Evolutionary conservation across 2,888 invertebrate genomes (phyloP).

Genomic region (Caenorhabditis angaria): DNA sequence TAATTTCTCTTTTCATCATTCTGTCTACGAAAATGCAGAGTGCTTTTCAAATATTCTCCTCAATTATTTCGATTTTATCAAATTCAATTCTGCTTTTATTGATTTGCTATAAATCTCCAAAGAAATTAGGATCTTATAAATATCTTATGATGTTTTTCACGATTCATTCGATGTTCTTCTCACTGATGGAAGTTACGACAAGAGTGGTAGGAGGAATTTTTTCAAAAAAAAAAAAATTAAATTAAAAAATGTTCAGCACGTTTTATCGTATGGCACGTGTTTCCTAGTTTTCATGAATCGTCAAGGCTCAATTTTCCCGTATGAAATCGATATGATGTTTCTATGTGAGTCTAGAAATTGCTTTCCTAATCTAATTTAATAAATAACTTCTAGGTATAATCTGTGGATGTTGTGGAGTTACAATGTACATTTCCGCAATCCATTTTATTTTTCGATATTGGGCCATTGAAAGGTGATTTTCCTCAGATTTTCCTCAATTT

Average conservation of each 20-base stretch:
- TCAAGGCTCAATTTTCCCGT: background rate
- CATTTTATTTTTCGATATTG: conserved; percentile 31
- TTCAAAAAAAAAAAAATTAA: background rate
- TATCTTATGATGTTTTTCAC: conserved; percentile 29
- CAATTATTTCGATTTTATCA: background rate
- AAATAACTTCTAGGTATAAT: conserved; percentile 19
- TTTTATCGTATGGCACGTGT: conserved; percentile 11
- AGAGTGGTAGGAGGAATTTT: conserved; percentile 2
- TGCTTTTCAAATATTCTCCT: background rate
- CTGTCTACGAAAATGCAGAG: too few relatives aligned
- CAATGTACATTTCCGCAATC: conserved; percentile 23
- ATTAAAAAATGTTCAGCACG: background rate
- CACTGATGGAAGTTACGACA: conserved; percentile 8
- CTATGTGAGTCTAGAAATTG: too few relatives aligned
- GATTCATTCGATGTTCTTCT: conserved; percentile 12
- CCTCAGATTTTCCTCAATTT: too few relatives aligned
- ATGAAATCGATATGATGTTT: background rate
- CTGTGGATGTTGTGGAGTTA: conserved; percentile 27
- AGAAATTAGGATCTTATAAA: conserved; percentile 26
- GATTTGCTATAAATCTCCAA: conserved; percentile 12
- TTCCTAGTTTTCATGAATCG: background rate
- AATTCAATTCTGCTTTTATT: background rate
- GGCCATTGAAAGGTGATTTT: conserved; percentile 15
- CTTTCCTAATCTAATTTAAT: too few relatives aligned
- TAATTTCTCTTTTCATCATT: too few relatives aligned